Evolutionary conservation across 2,888 invertebrate species (phyloP).

Genomic region (Tiliacea citrago): DNA sequence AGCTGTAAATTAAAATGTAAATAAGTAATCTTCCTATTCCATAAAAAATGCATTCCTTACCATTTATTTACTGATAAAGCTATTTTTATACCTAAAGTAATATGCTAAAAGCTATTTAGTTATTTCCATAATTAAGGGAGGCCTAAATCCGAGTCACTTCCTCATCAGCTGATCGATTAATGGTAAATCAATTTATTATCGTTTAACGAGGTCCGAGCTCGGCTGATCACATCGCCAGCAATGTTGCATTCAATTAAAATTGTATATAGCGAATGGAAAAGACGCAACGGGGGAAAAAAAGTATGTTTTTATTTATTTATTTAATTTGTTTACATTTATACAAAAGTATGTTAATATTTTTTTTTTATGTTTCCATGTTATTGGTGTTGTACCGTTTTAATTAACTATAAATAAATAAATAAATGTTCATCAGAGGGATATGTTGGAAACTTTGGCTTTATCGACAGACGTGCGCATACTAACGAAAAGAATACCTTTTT

Average conservation of each 20-base stretch:
- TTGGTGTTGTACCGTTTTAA: no score
- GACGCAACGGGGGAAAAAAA: not conserved
- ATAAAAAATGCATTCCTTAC: not conserved
- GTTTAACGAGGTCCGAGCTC: conserved; percentile 68
- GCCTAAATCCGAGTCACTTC: conserved; percentile 71
- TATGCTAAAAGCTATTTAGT: conserved; percentile 12
- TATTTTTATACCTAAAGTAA: not conserved
- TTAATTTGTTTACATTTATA: no score
- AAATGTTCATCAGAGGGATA: not conserved
- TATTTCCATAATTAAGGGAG: conserved; percentile 48
- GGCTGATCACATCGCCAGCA: conserved; percentile 55
- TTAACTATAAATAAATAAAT: no score
- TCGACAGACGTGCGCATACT: conserved; percentile 6
- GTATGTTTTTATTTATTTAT: no score
- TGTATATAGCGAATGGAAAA: conserved; percentile 27
- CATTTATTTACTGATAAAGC: not conserved
- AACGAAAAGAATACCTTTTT: conserved; percentile 10
- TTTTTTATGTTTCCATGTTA: no score
- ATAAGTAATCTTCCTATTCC: not conserved
- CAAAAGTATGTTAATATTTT: no score
- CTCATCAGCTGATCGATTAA: conserved; percentile 69
- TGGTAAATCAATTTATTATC: conserved; percentile 75
- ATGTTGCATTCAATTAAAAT: conserved; percentile 68
- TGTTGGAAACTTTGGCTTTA: conserved; percentile 1
- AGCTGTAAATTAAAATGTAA: not conserved